Evolutionary conservation across 2,113 vertebrate genomes (phyloP), one percentile per base, ranked within the genome.

Genomic region (Tupaia chinensis): DNA sequence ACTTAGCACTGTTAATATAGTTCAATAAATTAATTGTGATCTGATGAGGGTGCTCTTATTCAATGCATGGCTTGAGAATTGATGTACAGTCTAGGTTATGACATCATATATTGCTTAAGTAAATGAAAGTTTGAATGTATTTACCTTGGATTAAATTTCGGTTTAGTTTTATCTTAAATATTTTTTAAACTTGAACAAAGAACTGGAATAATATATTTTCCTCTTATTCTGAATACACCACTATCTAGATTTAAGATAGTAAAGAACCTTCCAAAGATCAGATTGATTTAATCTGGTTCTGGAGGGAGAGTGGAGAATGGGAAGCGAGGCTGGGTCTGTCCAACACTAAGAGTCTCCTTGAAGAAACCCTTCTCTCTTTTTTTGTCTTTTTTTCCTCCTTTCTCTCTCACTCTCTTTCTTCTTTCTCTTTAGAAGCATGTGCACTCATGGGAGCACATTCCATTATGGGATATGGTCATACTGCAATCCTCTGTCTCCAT

Each of bases 1-100:
- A 11, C 66, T 82, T 88, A 66, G 65, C 65, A 76, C n/a, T 92
- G 44, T 78, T 95, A 44, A 27, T 23, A 7, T 65, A 74, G 82
- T 54, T 58, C 29, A 23, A 0, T 34, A 66, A 85, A 9, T 81
- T 79, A 87, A 54, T 1, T 93, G 56, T 93, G 87, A 20, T 89
- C 96, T 96, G 91, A 91, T 80, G 96, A 92, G 93, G 89, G 93
- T 63, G 70, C 93, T 96, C 69, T 96, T 76, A 93, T 65, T 91
- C 86, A 96, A 96, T n/a, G 11, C 32, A 89, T 44, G 17, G 29
- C 70, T 95, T 79, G 32, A 86, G 78, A 91, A 63, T 2, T 73
- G 34, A 32, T 54, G 10, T 58, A 76, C 69, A 94, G 6, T 89
- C 4, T 95, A 56, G 0, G n/a, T 81, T 70, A 17, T 86, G 78